Evolutionary conservation across 2,113 vertebrate genomes (phyloP), one percentile per base, ranked within the genome.

Genomic region (Beaufortia kweichowensis): DNA sequence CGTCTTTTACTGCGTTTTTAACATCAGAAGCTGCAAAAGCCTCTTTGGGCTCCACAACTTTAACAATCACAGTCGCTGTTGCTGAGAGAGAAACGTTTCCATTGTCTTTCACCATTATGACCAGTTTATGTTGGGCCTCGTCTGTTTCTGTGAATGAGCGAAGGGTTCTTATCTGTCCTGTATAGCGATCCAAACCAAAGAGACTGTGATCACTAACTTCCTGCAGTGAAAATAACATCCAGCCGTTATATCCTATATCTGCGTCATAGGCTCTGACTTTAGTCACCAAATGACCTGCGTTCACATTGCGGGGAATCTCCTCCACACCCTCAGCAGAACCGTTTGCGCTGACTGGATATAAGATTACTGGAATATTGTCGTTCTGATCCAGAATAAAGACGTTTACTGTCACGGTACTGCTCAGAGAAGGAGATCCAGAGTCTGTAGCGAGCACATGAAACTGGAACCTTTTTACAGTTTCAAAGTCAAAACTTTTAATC

Each of bases 401-500:
- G n/a, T 53, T 53, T 0, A 53, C 48, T 53, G 48, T 53, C 48
- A 53, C 48, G 2, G 53, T 84, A 41, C 56, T 84, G 62, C 77
- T 80, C 19, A 53, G 48, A 53, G 48, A 53, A 19, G 48, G 84
- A 19, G 10, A 23, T 46, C 84, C 84, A 35, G 79, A 55, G 29
- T 84, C 80, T 60, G 72, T 33, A 11, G 83, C 84, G 0, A 75
- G 29, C 6, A 85, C 63, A 6, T 79, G 65, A 23, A 86, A 88
- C 12, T 87, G 75, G 53, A 88, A 89, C 0, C 71, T 86, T 83
- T 90, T 89, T 17, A 86, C 0, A 0, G 15, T 61, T 26, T 91
- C 90, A 86, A 88, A 91, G 24, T 92, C 90, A 31, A 91, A 90
- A 55, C 86, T 85, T 74, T 86, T 91, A 0, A 92, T 41, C 0